Base-by-base conservation (phyloP, 2,797 vertebrate genomes). In the Cossypha heuglini region DNA sequence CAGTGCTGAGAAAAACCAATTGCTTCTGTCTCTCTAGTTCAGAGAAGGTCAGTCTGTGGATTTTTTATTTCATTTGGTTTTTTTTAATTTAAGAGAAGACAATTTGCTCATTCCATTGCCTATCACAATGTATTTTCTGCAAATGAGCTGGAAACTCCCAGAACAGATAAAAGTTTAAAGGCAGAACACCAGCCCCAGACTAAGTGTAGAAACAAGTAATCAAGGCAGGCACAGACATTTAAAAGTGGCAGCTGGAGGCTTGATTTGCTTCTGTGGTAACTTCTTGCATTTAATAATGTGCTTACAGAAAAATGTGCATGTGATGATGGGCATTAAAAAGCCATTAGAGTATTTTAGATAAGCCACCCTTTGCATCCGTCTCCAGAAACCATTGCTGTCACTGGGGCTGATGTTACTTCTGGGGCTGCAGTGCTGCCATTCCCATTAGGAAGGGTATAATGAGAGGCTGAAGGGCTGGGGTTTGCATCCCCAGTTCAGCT, bases 1-100 rank as follows among this genome's bases (percentile, higher is more conserved):
- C 46, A 81, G 58, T 43, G 66, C 79, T 75, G 46, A 91, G 87
- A 15, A 92, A 89, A 93, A 92, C 73, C 72, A 66, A 94, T 94
- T 93, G 82, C 73, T 92, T 80, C 76, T 92, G 31, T 54, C 75
- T 92, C 37, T 91, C 42, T 68, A 68, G 12, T 59, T 71, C 62
- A 58, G 58, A 51, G 66, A 76, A 82, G 45, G 59, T 78, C 54
- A 84, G 54, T 66, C 68, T 71, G 42, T 26, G 76, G 45, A 54
- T 18, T 69, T 69, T 86, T 94, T 40, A 11, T 86, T 91, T 82
- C 21, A 26, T 85, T 83, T 69, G 25, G 18, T 71, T 76, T 83
- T 95, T 46, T 3, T 83, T 92, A 24, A 31, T 87, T 80, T 74
- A 35, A 88, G 64, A 86, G 33, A 75, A 80, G n/a, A 72, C 15